phyloP scores from a whole-genome alignment of 1,140 invertebrate genomes.

The Pollicipes pollicipes region DNA sequence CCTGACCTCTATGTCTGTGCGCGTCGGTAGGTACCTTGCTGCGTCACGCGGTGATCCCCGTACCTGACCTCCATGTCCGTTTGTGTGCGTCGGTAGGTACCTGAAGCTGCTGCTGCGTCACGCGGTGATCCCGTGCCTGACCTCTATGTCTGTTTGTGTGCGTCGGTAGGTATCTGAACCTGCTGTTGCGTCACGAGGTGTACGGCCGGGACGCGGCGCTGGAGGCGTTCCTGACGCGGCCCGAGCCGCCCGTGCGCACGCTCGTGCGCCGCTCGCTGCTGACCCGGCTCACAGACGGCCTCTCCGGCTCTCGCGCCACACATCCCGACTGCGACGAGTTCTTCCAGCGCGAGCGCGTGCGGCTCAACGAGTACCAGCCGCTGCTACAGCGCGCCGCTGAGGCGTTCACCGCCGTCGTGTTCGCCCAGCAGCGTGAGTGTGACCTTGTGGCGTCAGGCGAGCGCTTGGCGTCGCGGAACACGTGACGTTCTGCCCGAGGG shows the following conservation, averaged over 20 bases:
- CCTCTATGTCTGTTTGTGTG: too few species aligned
- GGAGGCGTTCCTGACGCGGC: not conserved
- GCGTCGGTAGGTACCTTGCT: too few species aligned
- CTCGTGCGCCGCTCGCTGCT: constrained; percentile 18
- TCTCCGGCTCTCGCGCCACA: constrained; percentile 24
- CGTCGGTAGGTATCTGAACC: not conserved
- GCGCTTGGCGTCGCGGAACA: too few species aligned
- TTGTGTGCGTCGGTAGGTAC: too few species aligned
- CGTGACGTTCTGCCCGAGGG: too few species aligned
- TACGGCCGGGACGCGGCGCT: not conserved
- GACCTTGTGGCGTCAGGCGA: not conserved
- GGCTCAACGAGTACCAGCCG: constrained; percentile 24
- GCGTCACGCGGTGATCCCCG: too few species aligned
- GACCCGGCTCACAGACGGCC: constrained; percentile 21
- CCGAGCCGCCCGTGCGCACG: not conserved
- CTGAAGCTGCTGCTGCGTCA: too few species aligned
- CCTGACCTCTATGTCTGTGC: too few species aligned
- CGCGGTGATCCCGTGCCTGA: too few species aligned
- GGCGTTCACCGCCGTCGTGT: constrained; percentile 25
- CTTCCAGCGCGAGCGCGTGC: constrained; percentile 29
- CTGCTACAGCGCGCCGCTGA: constrained; percentile 23
- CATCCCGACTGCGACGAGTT: constrained; percentile 31
- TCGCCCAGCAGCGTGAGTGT: constrained; percentile 27
- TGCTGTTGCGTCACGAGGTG: not conserved
- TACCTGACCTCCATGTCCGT: too few species aligned